Evolutionary conservation across 92 coral and sea anemone species (phyloP).

Genomic region (Bergia puertoricense): DNA sequence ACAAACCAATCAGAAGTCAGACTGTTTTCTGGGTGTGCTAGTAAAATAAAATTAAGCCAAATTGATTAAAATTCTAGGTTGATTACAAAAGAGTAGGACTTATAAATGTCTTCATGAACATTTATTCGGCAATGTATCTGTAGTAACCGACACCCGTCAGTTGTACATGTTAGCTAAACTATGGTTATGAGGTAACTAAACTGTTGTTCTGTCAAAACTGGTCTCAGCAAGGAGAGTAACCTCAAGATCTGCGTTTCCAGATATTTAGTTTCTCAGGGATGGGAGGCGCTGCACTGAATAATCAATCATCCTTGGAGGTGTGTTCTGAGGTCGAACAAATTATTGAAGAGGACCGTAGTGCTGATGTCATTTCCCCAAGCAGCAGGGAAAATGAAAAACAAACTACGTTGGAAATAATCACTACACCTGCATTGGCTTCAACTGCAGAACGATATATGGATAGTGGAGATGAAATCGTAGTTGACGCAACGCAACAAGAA

Average conservation of each 20-base stretch:
- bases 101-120: too few relatives aligned
- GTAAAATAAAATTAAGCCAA: too few relatives aligned
- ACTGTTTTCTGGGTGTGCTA: too few relatives aligned
- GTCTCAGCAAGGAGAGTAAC: not conserved
- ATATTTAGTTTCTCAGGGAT: not conserved
- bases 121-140: too few relatives aligned
- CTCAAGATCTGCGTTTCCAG: not conserved
- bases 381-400: not conserved
- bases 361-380: not conserved
- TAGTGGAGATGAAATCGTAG: not conserved
- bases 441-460: not conserved
- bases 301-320: not conserved
- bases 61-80: too few relatives aligned
- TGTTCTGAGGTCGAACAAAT: not conserved
- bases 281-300: not conserved
- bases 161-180: too few relatives aligned
- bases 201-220: not conserved
- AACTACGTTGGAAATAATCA: too few relatives aligned
- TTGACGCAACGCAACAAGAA: not conserved
- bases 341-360: not conserved
- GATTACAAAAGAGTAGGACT: too few relatives aligned
- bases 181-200: too few relatives aligned
- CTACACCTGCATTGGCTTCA: not conserved
- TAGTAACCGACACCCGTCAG: too few relatives aligned
- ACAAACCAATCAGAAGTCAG: too few relatives aligned